Base-by-base conservation (phyloP, 2,113 vertebrate species). In the Triplophysa rosa region DNA sequence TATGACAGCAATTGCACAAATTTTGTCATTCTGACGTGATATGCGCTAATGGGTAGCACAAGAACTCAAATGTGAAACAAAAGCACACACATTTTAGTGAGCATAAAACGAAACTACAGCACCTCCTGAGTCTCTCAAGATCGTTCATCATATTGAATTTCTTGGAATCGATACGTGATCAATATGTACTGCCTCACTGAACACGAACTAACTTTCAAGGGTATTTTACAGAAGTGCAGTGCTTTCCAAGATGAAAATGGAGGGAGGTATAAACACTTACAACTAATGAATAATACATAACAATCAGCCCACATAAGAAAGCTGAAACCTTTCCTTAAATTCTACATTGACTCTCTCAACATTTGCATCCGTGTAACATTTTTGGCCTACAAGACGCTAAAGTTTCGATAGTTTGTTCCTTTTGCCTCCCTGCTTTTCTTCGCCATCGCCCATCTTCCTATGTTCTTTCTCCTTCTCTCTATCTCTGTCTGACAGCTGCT, bases 121-220 rank as follows among this genome's bases (percentile, higher is more conserved):
- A 33, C n/a, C 64, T 42, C 17, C 37, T 21, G 33, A 66, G 14
- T 67, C 9, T 63, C 59, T 42, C 61, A 64, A 49, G 72, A 62
- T 47, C 42, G 24, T 64, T 64, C 59, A 4, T 64, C 72, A 49
- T 76, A 76, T 76, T 64, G 59, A 29, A 49, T 76, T 64, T 37
- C 7, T 37, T 58, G 61, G 56, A 78, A 2, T 75, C 37, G 76
- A 80, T 69, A 37, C 47, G 17, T 37, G 65, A 67, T 64, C 86
- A 83, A 83, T 86, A 82, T 47, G 21, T 76, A 64, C 72, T 45
- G 24, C 37, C 42, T 76, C 56, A 61, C 37, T 58, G 19, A 58
- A 21, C n/a, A 58, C 19, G 8, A 56, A 58, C 54, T 58, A 10
- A 58, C 54, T 2, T 58, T 58, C 54, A 56, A 56, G 52, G 52